Evolutionary conservation across 2,797 vertebrate genomes (phyloP).

Genomic region (Cynodonichthys magdalenae): DNA sequence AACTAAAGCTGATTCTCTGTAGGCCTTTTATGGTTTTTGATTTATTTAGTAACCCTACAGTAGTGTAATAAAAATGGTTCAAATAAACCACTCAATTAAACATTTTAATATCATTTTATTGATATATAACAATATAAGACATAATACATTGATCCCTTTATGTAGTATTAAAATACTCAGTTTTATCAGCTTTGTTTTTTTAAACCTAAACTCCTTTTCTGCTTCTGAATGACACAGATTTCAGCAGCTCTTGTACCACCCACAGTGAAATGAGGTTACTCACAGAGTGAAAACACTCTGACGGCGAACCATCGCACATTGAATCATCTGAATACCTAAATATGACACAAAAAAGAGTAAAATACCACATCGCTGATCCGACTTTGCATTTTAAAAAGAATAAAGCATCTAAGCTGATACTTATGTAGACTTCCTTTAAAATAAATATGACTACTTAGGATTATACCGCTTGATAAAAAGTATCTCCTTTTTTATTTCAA

Average conservation of each 20-base stretch:
- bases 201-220: too few relatives aligned
- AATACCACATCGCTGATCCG: conserved; percentile 3
- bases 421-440: conserved; percentile 12
- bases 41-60: too few relatives aligned
- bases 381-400: conserved; percentile 20
- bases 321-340: conserved; percentile 22
- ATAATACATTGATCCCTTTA: background rate
- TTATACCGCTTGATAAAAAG: conserved; percentile 3
- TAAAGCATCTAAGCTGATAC: conserved; percentile 4
- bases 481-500: background rate
- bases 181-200: background rate
- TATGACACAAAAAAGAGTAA: conserved; percentile 10
- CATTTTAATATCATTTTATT: too few relatives aligned
- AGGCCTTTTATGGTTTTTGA: too few relatives aligned
- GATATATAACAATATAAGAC: background rate
- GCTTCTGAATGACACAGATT: background rate
- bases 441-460: conserved; percentile 33
- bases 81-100: too few relatives aligned
- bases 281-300: background rate
- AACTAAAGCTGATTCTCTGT: too few relatives aligned
- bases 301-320: background rate
- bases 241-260: background rate
- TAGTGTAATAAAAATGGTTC: too few relatives aligned
- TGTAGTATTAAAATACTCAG: background rate
- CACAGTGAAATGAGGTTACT: background rate